Conservation (phyloP, 2,888 invertebrate species). For the Microplitis deprimator region DNA sequence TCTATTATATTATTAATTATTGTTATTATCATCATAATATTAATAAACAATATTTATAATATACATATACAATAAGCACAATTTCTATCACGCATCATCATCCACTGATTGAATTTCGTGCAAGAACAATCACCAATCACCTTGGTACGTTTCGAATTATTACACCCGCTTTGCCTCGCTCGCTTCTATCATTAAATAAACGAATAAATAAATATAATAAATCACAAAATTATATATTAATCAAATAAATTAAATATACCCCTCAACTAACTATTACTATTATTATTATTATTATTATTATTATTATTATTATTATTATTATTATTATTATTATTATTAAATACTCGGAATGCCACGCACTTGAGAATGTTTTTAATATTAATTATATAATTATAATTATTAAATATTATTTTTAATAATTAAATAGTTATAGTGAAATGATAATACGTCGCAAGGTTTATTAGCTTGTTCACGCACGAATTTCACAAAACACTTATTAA, state of each 20-base stretch:
- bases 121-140: conserved; percentile 17
- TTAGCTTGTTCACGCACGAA: conserved; percentile 18
- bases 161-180: conserved; percentile 4
- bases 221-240: not conserved
- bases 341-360: not conserved
- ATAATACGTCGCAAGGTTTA: conserved; percentile 20
- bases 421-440: not conserved
- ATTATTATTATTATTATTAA: no score
- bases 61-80: not conserved
- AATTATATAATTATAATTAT: not conserved
- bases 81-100: not conserved
- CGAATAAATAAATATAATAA: not conserved
- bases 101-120: conserved; percentile 20
- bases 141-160: conserved; percentile 3
- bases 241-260: not conserved
- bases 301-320: no score
- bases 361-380: conserved; percentile 12
- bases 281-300: no score
- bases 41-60: not conserved
- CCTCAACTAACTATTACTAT: no score
- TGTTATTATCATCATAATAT: conserved; percentile 19
- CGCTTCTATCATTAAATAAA: not conserved
- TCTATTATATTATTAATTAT: not conserved
- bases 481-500: not conserved
- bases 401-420: no score